phyloP scores from a whole-genome alignment of 1,140 invertebrate genomes.

The Drosophila seguyi region DNA sequence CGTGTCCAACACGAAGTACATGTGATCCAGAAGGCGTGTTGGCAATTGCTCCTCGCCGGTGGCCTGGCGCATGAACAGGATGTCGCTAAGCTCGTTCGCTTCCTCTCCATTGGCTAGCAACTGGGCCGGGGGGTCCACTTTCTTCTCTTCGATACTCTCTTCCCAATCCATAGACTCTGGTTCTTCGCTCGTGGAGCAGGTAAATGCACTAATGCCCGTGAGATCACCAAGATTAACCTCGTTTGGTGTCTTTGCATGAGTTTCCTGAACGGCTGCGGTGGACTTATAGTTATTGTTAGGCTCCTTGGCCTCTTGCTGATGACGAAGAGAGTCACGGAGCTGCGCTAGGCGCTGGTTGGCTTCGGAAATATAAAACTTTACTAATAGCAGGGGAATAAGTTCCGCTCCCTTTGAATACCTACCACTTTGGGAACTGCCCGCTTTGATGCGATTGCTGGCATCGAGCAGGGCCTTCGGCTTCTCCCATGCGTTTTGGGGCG shows the following conservation, averaged over 20 bases:
- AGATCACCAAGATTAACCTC: neutral
- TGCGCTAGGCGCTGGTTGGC: slow-evolving; percentile 54
- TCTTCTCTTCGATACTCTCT: slow-evolving; percentile 5
- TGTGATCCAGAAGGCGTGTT: slow-evolving; percentile 30
- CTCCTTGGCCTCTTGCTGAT: slow-evolving; percentile 21
- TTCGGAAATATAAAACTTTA: neutral
- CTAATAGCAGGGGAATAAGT: too few relatives aligned
- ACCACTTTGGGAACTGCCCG: slow-evolving; percentile 40
- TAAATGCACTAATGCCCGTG: slow-evolving; percentile 17
- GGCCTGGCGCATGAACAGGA: slow-evolving; percentile 25
- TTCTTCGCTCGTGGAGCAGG: neutral
- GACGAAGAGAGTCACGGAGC: slow-evolving; percentile 21
- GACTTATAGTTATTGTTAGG: slow-evolving; percentile 19
- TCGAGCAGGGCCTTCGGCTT: slow-evolving; percentile 67
- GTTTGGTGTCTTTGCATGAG: neutral
- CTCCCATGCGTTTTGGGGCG: slow-evolving; percentile 41
- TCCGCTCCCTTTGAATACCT: neutral
- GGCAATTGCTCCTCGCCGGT: slow-evolving; percentile 18
- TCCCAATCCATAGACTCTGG: slow-evolving; percentile 51
- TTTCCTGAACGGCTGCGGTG: neutral
- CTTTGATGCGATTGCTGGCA: slow-evolving; percentile 52
- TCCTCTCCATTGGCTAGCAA: neutral
- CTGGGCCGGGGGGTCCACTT: too few relatives aligned
- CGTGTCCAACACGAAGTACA: slow-evolving; percentile 60
- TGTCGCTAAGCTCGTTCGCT: neutral